Evolutionary conservation across 2,113 vertebrate genomes (phyloP).

Genomic region (Promerops cafer): DNA sequence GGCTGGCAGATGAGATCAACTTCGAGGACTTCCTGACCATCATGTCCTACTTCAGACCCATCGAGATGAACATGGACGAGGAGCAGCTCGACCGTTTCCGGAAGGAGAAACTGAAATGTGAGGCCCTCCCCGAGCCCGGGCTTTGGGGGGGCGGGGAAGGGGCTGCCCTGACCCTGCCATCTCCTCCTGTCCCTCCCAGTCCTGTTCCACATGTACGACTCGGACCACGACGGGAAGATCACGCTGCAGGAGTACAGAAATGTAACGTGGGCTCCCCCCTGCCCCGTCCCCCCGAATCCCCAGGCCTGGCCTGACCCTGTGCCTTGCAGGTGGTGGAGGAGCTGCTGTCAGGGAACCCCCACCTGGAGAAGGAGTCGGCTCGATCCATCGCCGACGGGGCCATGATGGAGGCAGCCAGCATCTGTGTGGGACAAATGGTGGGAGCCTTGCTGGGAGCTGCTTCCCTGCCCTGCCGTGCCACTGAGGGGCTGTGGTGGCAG

Average conservation of each 20-base stretch:
- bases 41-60: slow-evolving; percentile 91
- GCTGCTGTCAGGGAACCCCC: slow-evolving; percentile 82
- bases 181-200: slow-evolving; percentile 64
- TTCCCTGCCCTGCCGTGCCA: fast-evolving
- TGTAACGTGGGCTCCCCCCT: slow-evolving; percentile 65
- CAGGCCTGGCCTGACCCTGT: fast-evolving
- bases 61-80: slow-evolving; percentile 69
- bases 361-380: slow-evolving; percentile 76
- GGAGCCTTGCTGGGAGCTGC: slow-evolving; percentile 5
- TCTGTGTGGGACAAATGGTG: slow-evolving; percentile 89
- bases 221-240: slow-evolving; percentile 88
- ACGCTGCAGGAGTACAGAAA: slow-evolving; percentile 89
- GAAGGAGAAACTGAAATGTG: slow-evolving; percentile 87
- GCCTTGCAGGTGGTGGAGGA: slow-evolving; percentile 84
- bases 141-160: fast-evolving
- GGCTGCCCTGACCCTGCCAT: not conserved
- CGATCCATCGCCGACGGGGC: slow-evolving; percentile 87
- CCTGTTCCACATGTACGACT: slow-evolving; percentile 97
- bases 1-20: slow-evolving; percentile 77
- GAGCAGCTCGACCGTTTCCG: slow-evolving; percentile 78
- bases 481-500: not conserved
- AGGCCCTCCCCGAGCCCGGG: not conserved
- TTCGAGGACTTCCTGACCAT: slow-evolving; percentile 92
- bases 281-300: fast-evolving
- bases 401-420: slow-evolving; percentile 94